A percentile compares a stretch with the other conserved stretches of the same genome.
phyloP scores from a whole-genome alignment of 2,797 vertebrate species.

The Chaunax sp. region DNA sequence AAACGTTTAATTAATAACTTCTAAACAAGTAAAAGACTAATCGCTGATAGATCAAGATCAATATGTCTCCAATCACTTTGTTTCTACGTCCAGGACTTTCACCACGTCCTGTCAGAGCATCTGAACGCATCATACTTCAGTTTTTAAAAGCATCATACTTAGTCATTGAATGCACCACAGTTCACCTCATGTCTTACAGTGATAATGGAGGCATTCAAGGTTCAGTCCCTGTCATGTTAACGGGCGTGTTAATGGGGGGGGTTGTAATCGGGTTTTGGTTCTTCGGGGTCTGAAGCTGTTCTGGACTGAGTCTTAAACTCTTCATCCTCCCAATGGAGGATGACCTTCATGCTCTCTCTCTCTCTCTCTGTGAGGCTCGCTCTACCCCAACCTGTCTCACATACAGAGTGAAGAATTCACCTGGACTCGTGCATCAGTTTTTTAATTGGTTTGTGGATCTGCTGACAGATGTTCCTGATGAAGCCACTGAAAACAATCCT shows the following conservation, averaged over 20 bases:
- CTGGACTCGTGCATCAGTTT: too few relatives aligned
- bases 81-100: not conserved
- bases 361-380: not conserved
- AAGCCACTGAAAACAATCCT: too few relatives aligned
- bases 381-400: not conserved
- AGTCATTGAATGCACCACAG: not conserved
- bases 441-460: too few relatives aligned
- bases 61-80: too few relatives aligned
- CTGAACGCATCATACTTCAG: not conserved
- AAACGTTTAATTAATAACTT: too few relatives aligned
- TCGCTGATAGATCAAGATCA: too few relatives aligned
- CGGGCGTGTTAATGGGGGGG: conserved; percentile 65
- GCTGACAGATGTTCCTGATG: too few relatives aligned
- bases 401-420: too few relatives aligned
- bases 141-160: too few relatives aligned
- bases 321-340: conserved; percentile 27
- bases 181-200: not conserved
- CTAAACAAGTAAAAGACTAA: too few relatives aligned
- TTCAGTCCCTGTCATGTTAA: conserved; percentile 65
- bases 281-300: conserved; percentile 43
- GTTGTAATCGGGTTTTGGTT: conserved; percentile 52
- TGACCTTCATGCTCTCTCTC: conserved; percentile 41
- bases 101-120: not conserved
- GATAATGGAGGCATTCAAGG: not conserved
- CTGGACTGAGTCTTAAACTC: conserved; percentile 29